Percentiles rank a stretch among this genome's conserved stretches.
Evolutionary conservation across 2,888 invertebrate genomes (phyloP).

Genomic region (Pristionchus maxplancki): DNA sequence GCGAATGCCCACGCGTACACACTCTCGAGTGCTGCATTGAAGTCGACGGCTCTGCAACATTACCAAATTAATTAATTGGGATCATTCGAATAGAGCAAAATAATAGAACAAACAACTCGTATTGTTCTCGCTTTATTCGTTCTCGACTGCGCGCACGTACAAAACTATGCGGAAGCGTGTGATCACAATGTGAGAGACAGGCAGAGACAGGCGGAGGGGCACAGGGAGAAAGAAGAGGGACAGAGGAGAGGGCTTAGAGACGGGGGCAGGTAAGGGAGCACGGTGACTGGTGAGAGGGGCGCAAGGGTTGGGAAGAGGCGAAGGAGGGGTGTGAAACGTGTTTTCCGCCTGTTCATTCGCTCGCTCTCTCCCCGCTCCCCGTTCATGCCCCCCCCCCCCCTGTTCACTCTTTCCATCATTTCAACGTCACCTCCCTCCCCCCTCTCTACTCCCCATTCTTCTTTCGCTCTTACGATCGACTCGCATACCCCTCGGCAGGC

Average conservation of each 20-base stretch:
- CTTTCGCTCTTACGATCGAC: neutral
- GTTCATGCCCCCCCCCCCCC: neutral
- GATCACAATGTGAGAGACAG: conserved; percentile 15
- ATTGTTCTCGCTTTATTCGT: neutral
- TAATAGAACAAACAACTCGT: neutral
- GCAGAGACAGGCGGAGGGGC: neutral
- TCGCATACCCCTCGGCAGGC: neutral
- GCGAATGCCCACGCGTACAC: conserved; percentile 40
- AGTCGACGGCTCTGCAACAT: neutral
- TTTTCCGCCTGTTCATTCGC: conserved; percentile 33
- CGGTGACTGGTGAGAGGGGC: neutral
- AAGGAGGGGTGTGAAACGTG: conserved; percentile 45
- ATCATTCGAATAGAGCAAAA: neutral
- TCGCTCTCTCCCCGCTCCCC: conserved; percentile 1
- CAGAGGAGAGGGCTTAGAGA: neutral
- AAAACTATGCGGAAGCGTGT: conserved; percentile 10
- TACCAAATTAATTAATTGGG: neutral
- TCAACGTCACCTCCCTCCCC: conserved; percentile 1
- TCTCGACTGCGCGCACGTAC: neutral
- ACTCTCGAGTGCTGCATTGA: conserved; percentile 6
- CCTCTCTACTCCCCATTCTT: neutral
- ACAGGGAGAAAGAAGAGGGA: neutral
- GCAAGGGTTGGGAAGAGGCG: conserved; percentile 11
- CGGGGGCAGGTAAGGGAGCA: neutral
- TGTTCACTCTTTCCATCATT: conserved; percentile 13